Conservation (phyloP, 2,888 invertebrate genomes). For the Cosmopolites sordidus region DNA sequence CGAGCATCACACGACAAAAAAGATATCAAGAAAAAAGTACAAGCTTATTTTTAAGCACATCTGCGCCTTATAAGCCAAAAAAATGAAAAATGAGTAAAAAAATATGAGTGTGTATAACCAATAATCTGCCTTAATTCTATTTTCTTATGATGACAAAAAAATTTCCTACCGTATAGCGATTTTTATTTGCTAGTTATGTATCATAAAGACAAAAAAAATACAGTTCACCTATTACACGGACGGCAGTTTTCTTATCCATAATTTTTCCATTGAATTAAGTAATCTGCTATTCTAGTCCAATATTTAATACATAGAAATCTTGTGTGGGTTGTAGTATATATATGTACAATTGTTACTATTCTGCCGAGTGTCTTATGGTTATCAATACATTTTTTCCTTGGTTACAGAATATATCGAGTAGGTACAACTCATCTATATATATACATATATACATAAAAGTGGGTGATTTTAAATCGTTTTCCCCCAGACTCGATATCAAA, state of each 20-base stretch:
- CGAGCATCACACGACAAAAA: slow-evolving; percentile 23
- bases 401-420: slow-evolving; percentile 44
- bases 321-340: slow-evolving; percentile 57
- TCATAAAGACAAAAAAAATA: slow-evolving; percentile 24
- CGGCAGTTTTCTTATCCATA: slow-evolving; percentile 46
- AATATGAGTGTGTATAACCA: slow-evolving; percentile 58
- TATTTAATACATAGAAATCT: slow-evolving; percentile 54
- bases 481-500: too few relatives aligned
- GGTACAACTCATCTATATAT: slow-evolving; percentile 23
- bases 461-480: too few relatives aligned
- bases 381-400: slow-evolving; percentile 38
- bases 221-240: slow-evolving; percentile 49
- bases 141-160: slow-evolving; percentile 56
- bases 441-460: slow-evolving; percentile 9
- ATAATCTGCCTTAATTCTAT: slow-evolving; percentile 67
- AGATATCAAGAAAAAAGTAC: slow-evolving; percentile 65
- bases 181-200: slow-evolving; percentile 51
- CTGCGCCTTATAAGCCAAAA: slow-evolving; percentile 63
- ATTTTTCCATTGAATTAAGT: slow-evolving; percentile 40
- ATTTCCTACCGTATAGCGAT: slow-evolving; percentile 53
- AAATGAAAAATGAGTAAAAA: slow-evolving; percentile 33
- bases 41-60: slow-evolving; percentile 69
- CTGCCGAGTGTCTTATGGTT: slow-evolving; percentile 48
- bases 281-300: slow-evolving; percentile 52
- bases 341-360: slow-evolving; percentile 55